Conservation (phyloP, 2,113 vertebrate genomes). For the Pionites leucogaster region DNA sequence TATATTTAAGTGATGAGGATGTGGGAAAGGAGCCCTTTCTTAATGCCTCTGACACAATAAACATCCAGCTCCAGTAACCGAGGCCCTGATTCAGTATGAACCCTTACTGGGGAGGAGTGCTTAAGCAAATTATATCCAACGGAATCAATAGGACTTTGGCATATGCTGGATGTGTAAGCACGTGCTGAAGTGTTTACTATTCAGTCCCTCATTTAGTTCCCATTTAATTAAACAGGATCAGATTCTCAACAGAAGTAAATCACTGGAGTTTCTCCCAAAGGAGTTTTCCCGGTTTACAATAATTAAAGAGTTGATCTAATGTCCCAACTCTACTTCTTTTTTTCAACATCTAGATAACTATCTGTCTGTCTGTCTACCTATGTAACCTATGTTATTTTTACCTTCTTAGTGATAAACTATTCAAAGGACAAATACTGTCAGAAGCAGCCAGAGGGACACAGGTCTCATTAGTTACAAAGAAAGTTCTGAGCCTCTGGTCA, state of each 20-base stretch:
- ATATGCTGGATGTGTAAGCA: slow-evolving; percentile 48
- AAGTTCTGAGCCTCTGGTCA: slow-evolving; percentile 78
- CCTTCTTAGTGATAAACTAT: slow-evolving; percentile 25
- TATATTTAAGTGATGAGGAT: neutral
- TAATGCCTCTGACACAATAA: neutral
- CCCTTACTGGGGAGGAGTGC: neutral
- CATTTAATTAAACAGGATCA: slow-evolving; percentile 61
- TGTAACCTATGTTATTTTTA: neutral
- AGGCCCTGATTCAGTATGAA: neutral
- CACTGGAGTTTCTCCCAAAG: slow-evolving; percentile 30
- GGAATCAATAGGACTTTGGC: slow-evolving; percentile 48
- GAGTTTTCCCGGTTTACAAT: slow-evolving; percentile 15
- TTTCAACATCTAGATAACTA: neutral
- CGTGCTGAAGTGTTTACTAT: slow-evolving; percentile 59
- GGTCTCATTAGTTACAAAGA: slow-evolving; percentile 73
- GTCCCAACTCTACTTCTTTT: neutral
- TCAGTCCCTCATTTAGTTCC: slow-evolving; percentile 33
- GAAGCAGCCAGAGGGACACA: slow-evolving; percentile 50
- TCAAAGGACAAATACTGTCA: slow-evolving; percentile 40
- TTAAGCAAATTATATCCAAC: slow-evolving; percentile 45
- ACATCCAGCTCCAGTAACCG: neutral
- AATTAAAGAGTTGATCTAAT: slow-evolving; percentile 17
- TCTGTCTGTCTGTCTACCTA: slow-evolving; percentile 14
- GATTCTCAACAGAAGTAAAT: slow-evolving; percentile 31
- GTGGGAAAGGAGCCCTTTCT: neutral